Evolutionary conservation across 1,140 invertebrate species (phyloP).

Genomic region (Monochamus saltuarius): DNA sequence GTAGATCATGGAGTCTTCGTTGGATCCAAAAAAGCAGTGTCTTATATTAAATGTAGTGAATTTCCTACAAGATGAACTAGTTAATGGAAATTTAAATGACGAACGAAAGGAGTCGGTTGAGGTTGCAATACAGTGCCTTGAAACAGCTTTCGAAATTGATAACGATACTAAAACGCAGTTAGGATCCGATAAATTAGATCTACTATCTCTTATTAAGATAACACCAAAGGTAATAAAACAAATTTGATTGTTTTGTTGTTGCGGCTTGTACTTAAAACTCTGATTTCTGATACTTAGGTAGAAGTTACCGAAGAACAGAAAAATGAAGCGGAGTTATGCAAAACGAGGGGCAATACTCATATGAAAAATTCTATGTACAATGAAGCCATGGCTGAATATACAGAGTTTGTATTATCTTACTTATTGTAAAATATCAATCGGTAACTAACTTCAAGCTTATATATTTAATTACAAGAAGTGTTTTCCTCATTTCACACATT

Average conservation of each 20-base stretch:
- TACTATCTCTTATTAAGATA: slow-evolving; percentile 31
- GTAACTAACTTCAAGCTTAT: not conserved
- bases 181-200: slow-evolving; percentile 31
- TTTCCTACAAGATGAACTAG: slow-evolving; percentile 33
- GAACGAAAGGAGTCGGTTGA: slow-evolving; percentile 64
- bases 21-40: slow-evolving; percentile 29
- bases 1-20: slow-evolving; percentile 9
- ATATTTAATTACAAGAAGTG: not conserved
- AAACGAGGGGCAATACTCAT: slow-evolving; percentile 82
- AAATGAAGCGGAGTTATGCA: slow-evolving; percentile 71
- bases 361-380: slow-evolving; percentile 80
- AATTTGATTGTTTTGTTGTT: too few relatives aligned
- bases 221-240: too few relatives aligned
- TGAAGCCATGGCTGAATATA: slow-evolving; percentile 80
- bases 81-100: slow-evolving; percentile 27
- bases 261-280: not conserved
- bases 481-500: not conserved
- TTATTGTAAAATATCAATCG: slow-evolving; percentile 8
- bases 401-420: slow-evolving; percentile 56
- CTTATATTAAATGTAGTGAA: slow-evolving; percentile 31
- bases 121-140: slow-evolving; percentile 76
- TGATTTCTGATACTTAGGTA: slow-evolving; percentile 7
- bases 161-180: slow-evolving; percentile 8
- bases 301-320: slow-evolving; percentile 54
- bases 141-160: slow-evolving; percentile 63